Percentiles rank a stretch among this genome's conserved stretches.
These are phyloP conservation scores for Camelus dromedarius DNA, from an alignment of 2,113 vertebrate genomes.

Conservation along the genomic window DNA sequence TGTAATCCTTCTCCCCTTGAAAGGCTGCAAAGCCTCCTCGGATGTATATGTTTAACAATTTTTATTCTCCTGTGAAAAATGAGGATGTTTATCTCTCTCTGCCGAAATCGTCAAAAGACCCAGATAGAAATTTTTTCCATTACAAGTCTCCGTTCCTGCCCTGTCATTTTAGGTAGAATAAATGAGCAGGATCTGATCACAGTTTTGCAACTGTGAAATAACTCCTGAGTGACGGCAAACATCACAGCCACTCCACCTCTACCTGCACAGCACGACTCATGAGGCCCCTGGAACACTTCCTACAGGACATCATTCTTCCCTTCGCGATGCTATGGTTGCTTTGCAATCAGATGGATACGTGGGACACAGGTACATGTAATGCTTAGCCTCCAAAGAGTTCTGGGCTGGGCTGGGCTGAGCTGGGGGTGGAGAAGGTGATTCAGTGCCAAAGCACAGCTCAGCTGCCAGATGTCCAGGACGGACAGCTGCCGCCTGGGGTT, in stretches of 20 bases:
- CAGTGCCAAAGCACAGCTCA: background rate
- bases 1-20: background rate
- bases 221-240: background rate
- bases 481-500: background rate
- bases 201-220: slow-evolving; percentile 6
- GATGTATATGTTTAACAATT: background rate
- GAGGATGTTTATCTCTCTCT: slow-evolving; percentile 58
- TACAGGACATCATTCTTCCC: background rate
- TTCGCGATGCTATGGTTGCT: background rate
- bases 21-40: background rate
- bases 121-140: slow-evolving; percentile 63
- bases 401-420: background rate
- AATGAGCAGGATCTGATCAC: slow-evolving; percentile 60
- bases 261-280: background rate
- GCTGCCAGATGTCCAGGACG: background rate
- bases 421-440: background rate
- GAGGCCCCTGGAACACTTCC: background rate
- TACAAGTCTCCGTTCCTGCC: slow-evolving; percentile 51
- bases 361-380: background rate
- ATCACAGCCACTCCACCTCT: background rate
- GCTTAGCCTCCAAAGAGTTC: background rate
- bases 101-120: slow-evolving; percentile 47
- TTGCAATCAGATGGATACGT: background rate
- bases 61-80: slow-evolving; percentile 28
- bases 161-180: slow-evolving; percentile 73